Percentiles rank a stretch among this genome's conserved stretches.
Conservation (phyloP, 2,888 invertebrate species). For the Cantharis flavilabris region DNA sequence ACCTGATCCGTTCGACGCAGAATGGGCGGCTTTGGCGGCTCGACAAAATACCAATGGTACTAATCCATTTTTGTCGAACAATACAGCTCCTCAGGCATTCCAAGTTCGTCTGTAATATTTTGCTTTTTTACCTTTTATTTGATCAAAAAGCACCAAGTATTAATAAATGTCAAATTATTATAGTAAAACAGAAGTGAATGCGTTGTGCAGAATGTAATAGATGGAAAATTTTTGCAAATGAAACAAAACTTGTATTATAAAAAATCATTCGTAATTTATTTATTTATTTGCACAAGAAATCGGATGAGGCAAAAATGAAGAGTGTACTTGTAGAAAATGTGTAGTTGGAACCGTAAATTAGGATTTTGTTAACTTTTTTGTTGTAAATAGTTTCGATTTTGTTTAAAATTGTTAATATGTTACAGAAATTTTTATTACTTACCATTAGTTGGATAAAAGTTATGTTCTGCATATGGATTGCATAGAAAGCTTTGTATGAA, state of each 20-base stretch:
- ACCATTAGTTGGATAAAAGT: background rate
- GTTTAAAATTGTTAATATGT: background rate
- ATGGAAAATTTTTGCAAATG: background rate
- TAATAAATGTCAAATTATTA: conserved; percentile 24
- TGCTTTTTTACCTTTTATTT: conserved; percentile 24
- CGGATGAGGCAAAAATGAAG: background rate
- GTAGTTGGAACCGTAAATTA: background rate
- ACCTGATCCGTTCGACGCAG: conserved; percentile 81
- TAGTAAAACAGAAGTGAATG: background rate
- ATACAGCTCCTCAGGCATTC: conserved; percentile 60
- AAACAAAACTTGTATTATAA: background rate
- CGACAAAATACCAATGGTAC: conserved; percentile 60
- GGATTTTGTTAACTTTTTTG: background rate
- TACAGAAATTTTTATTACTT: background rate
- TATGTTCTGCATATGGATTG: background rate
- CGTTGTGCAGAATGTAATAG: background rate
- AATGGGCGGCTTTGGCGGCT: conserved; percentile 75
- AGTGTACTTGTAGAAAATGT: background rate
- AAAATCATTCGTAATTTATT: background rate
- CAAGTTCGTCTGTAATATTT: conserved; percentile 64
- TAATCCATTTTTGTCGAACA: conserved; percentile 64
- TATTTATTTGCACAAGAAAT: background rate
- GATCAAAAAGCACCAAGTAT: conserved; percentile 23
- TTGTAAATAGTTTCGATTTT: background rate
- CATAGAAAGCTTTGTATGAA: background rate